Base-by-base conservation (phyloP, 2,113 vertebrate species). In the Tachycineta bicolor region DNA sequence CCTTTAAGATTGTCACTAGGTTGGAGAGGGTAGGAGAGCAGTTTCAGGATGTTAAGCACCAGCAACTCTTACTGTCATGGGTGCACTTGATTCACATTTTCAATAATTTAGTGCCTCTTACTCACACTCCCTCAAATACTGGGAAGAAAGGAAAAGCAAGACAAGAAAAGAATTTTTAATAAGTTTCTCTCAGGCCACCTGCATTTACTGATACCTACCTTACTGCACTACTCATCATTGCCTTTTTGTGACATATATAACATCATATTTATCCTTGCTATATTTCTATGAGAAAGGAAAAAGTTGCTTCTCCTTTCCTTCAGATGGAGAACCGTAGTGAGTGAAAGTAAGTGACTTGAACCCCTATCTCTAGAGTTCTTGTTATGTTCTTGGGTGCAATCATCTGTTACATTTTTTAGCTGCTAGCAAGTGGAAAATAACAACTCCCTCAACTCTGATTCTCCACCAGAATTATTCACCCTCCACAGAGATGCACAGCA, bases 381-480 rank as follows among this genome's bases (percentile, higher is more conserved):
- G 83, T 88, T 95, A 83, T 67, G 29, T 43, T 83, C 85, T 86
- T 89, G 75, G 33, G 90, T 39, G 59, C 10, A 6, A 86, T 90
- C 90, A 86, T 83, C 59, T 87, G 67, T 77, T 82, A 88, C 39
- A 59, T 90, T 90, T 93, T 94, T 94, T 55, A 86, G 71, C 90
- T 93, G 63, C 67, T 73, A 78, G 68, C 50, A 77, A 65, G 71
- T 44, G 69, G 62, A 90, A 96, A 93, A 91, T 84, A 96, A 89
- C 56, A 95, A 85, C 50, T 90, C 85, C 69, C 81, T 90, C 44
- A 81, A 78, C 64, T 78, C 64, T 68, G 39, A 47, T 91, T 87
- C 88, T 92, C 50, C 90, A 78, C 50, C 46, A 92, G 83, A 92
- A 92, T 95, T 94, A 92, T 67, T 92, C 62, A 90, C 60, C 82